Percentiles rank a stretch among this genome's conserved stretches.
Conservation (phyloP, 2,888 invertebrate genomes). For the Euzetes globulus region DNA sequence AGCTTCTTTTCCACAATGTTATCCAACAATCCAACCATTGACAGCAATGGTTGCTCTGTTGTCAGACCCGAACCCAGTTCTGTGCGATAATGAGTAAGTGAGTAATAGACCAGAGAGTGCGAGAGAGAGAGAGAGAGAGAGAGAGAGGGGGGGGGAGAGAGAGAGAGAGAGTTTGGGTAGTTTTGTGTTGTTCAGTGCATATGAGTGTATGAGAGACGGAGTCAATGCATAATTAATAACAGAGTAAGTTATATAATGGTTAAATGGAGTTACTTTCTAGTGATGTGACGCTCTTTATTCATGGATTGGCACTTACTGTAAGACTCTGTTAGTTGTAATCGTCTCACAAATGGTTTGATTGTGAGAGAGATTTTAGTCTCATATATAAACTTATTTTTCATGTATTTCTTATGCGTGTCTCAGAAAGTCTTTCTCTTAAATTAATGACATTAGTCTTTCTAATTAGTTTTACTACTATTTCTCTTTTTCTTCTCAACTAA, state of each 20-base stretch:
- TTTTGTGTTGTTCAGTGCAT: not conserved
- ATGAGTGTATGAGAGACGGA: not conserved
- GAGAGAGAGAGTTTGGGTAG: slow-evolving; percentile 17
- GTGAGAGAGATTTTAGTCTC: not conserved
- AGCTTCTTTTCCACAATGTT: too few species aligned
- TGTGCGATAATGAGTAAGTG: slow-evolving; percentile 43
- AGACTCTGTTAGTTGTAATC: not conserved
- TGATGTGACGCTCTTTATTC: not conserved
- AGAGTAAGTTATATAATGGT: slow-evolving; percentile 1
- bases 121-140: slow-evolving; percentile 39
- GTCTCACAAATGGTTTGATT: not conserved
- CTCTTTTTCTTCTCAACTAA: not conserved
- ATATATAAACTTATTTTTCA: slow-evolving; percentile 14
- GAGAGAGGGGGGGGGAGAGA: not conserved
- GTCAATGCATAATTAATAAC: not conserved
- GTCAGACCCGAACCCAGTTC: not conserved
- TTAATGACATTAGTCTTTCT: slow-evolving; percentile 11
- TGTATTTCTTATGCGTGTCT: slow-evolving; percentile 1
- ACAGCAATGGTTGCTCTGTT: not conserved
- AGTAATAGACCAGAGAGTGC: too few species aligned
- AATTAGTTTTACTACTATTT: slow-evolving; percentile 13
- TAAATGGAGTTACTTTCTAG: slow-evolving; percentile 1
- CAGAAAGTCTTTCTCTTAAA: not conserved
- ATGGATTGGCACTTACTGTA: slow-evolving; percentile 11
- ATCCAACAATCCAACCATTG: slow-evolving; percentile 1